phyloP scores from a whole-genome alignment of 2,113 vertebrate species.

The Rafetus swinhoei region DNA sequence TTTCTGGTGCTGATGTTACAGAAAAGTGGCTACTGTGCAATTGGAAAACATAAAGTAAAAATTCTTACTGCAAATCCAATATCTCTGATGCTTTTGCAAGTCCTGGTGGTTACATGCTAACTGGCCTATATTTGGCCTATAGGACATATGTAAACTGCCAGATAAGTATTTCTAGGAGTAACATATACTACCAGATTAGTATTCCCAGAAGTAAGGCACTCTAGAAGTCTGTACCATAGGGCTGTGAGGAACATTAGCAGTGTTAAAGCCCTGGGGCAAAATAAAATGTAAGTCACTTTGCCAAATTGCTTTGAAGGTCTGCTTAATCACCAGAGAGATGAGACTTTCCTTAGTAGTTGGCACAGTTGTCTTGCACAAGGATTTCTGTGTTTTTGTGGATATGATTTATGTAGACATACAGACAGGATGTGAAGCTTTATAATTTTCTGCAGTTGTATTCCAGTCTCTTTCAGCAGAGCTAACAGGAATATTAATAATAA shows the following conservation, averaged over 20 bases:
- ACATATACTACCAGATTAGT: background rate
- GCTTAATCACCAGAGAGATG: background rate
- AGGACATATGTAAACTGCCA: background rate
- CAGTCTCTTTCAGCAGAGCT: background rate
- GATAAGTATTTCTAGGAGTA: background rate
- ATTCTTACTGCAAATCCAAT: background rate
- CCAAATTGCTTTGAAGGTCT: background rate
- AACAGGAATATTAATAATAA: background rate
- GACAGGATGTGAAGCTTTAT: background rate
- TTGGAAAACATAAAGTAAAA: background rate
- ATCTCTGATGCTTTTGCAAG: background rate
- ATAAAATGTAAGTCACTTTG: background rate
- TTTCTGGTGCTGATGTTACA: background rate
- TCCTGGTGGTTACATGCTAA: background rate
- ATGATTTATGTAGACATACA: background rate
- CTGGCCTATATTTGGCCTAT: background rate
- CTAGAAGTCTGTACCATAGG: background rate
- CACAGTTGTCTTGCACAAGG: background rate
- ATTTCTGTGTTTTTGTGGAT: background rate
- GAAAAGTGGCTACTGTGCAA: background rate
- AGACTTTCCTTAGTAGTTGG: background rate
- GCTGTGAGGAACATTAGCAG: background rate
- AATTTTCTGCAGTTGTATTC: background rate
- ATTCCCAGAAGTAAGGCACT: background rate
- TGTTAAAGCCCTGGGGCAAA: background rate